Base-by-base conservation (phyloP, 2,113 vertebrate species). In the Ranitomeya imitator region DNA sequence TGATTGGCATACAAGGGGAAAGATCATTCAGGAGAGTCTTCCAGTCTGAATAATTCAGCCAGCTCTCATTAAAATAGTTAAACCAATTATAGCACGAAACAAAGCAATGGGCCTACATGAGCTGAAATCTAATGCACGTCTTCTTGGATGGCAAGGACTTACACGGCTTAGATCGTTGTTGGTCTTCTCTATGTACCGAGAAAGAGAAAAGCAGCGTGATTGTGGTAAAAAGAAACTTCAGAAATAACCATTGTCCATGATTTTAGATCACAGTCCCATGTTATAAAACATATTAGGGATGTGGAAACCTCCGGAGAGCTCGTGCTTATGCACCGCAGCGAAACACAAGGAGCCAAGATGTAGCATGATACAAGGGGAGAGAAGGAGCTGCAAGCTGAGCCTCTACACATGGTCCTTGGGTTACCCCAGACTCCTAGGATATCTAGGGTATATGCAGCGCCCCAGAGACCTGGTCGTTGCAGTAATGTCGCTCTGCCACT, bases 21-120 rank as follows among this genome's bases (percentile, higher is more conserved):
- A 78, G 76, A 67, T 51, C 45, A 67, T 86, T 79, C 61, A 15
- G 14, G 23, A 23, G 31, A 67, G 60, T 23, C 85, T 65, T 51
- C 19, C 6, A 77, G 74, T 37, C 74, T 16, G 60, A 79, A 63
- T 60, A 77, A 52, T 10, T 67, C 61, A 31, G 76, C 9, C 61
- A 4, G 60, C 51, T 52, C 37, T 88, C 86, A 81, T 88, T 88
- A 82, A 88, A 81, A 51, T 9, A 31, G 23, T 82, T 86, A 86
- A 63, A 37, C 55, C 57, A 86, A 77, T 86, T 76, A 77, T n/a
- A 51, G 13, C 23, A 3, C 52, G 26, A 85, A 73, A 57, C 65
- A 71, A 83, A 19, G 81, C 61, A n/a, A 18, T 16, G 51, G 65
- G 52, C 19, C 19, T 73, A 63, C 69, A 31, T 71, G 45, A 57